Evolutionary conservation across 2,888 invertebrate genomes (phyloP).

Genomic region (Ormyrus nitidulus): DNA sequence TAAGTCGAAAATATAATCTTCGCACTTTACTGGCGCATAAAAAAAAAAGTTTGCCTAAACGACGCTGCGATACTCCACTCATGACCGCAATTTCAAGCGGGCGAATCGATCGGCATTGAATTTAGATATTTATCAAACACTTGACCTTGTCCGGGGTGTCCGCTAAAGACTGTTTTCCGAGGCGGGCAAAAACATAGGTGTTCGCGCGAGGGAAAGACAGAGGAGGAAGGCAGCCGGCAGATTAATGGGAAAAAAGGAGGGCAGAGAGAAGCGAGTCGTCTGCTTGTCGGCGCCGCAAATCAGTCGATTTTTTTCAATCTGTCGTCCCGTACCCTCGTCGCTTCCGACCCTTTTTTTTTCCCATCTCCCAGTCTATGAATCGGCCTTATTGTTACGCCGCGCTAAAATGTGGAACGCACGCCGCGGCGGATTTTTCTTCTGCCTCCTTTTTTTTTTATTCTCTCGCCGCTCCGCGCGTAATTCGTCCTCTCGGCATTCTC

Average conservation of each 20-base stretch:
- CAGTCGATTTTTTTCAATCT: conserved; percentile 50
- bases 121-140: conserved; percentile 22
- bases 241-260: conserved; percentile 32
- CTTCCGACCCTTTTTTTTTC: not conserved
- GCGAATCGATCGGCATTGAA: not conserved
- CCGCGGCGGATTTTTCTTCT: not conserved
- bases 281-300: conserved; percentile 37
- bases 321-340: conserved; percentile 38
- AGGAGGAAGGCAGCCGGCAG: not conserved
- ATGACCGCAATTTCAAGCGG: too few species aligned
- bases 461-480: not conserved
- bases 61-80: too few species aligned
- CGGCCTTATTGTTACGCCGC: conserved; percentile 35
- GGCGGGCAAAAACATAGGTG: not conserved
- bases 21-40: too few species aligned
- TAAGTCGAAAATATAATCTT: too few species aligned
- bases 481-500: conserved; percentile 14
- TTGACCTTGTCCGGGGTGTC: not conserved
- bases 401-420: conserved; percentile 25
- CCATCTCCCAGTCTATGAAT: conserved; percentile 17
- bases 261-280: not conserved
- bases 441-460: not conserved
- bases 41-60: too few species aligned
- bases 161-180: not conserved
- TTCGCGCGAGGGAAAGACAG: not conserved